Percentiles rank a stretch among this genome's conserved stretches.
These are phyloP conservation scores for Eulemur rufifrons DNA, from an alignment of 2,113 vertebrate genomes.

Conservation along the genomic window DNA sequence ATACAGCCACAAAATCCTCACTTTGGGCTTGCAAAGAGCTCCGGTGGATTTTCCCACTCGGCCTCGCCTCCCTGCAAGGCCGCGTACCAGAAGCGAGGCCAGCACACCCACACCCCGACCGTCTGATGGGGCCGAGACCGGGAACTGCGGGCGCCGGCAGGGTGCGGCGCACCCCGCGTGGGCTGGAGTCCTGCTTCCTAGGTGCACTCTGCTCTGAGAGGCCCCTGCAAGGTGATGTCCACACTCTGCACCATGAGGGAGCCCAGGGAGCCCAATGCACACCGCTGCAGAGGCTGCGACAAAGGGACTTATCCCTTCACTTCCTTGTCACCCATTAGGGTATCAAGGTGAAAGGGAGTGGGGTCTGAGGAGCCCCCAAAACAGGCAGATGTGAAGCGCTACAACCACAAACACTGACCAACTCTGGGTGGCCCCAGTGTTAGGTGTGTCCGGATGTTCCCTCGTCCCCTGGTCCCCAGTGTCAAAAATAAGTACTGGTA, in stretches of 20 bases:
- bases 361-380: not conserved
- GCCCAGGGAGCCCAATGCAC: fast-evolving
- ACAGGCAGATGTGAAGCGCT: not conserved
- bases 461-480: too few species aligned
- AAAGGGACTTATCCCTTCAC: not conserved
- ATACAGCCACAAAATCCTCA: not conserved
- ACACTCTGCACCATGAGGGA: fast-evolving
- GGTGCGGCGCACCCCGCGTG: fast-evolving
- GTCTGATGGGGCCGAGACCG: not conserved
- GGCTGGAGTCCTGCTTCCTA: not conserved
- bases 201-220: not conserved
- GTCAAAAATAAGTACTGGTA: too few species aligned
- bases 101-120: not conserved
- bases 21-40: not conserved
- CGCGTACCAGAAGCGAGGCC: not conserved
- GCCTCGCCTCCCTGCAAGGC: not conserved
- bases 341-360: not conserved
- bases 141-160: fast-evolving
- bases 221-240: not conserved
- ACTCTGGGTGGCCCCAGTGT: not conserved
- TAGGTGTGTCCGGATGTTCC: too few species aligned
- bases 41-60: not conserved
- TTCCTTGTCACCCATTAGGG: not conserved
- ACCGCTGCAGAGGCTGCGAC: not conserved
- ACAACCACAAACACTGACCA: not conserved